These are phyloP conservation scores for Eptesicus fuscus DNA, from an alignment of 2,113 vertebrate species.

Conservation along the genomic window DNA sequence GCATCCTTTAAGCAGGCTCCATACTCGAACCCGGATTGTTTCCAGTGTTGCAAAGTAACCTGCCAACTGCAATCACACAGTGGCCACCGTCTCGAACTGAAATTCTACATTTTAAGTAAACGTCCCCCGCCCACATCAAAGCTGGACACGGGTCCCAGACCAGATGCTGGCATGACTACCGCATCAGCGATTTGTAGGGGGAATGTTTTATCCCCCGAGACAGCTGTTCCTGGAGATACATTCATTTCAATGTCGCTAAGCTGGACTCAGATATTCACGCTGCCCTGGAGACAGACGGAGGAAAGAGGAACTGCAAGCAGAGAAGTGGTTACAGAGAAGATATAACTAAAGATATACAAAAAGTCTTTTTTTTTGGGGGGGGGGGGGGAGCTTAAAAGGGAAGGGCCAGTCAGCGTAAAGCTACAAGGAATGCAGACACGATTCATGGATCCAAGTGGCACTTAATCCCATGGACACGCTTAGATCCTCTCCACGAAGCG, in stretches of 20 bases:
- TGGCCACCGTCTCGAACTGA: neutral
- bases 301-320: neutral
- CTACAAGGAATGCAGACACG: rapidly evolving
- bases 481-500: too few species aligned
- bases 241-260: rapidly evolving
- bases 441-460: neutral
- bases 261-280: too few species aligned
- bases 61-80: rapidly evolving
- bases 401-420: neutral
- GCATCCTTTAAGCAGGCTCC: too few species aligned
- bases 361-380: too few species aligned
- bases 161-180: neutral
- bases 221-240: neutral
- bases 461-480: rapidly evolving
- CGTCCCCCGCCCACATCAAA: rapidly evolving
- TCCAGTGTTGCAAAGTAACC: neutral
- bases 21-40: neutral
- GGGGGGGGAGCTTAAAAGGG: neutral
- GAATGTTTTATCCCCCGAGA: neutral
- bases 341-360: neutral
- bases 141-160: neutral
- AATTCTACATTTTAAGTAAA: neutral
- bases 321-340: neutral
- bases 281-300: neutral
- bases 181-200: rapidly evolving